Percentiles rank a stretch among this genome's conserved stretches.
Conservation (phyloP, 2,113 vertebrate species). For the Phycodurus eques region DNA sequence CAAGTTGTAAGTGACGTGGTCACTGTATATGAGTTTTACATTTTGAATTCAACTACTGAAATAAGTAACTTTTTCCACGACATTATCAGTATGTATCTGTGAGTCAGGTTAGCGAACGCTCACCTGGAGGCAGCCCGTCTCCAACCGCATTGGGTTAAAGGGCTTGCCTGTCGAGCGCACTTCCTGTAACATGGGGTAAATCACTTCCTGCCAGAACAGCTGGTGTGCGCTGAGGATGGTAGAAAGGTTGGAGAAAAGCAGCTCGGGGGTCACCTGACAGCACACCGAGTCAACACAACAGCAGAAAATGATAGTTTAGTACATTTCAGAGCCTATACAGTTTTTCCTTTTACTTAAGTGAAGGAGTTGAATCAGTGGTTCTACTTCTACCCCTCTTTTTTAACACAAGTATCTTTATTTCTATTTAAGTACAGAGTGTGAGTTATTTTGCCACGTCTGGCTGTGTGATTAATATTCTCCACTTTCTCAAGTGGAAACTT, state of each 20-base stretch:
- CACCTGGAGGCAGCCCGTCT: slow-evolving; percentile 78
- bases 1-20: too few relatives aligned
- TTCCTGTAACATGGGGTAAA: slow-evolving; percentile 73
- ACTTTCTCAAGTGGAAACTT: slow-evolving; percentile 44
- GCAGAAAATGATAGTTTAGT: too few relatives aligned
- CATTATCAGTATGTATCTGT: too few relatives aligned
- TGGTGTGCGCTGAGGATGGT: slow-evolving; percentile 72
- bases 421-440: background rate
- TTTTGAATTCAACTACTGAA: too few relatives aligned
- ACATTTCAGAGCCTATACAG: background rate
- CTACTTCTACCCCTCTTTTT: too few relatives aligned
- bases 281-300: slow-evolving; percentile 6
- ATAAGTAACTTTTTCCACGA: too few relatives aligned
- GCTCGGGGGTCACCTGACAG: slow-evolving; percentile 66
- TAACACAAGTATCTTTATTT: too few relatives aligned
- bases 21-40: too few relatives aligned
- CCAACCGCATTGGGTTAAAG: slow-evolving; percentile 75
- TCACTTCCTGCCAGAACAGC: slow-evolving; percentile 79
- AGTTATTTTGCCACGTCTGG: background rate
- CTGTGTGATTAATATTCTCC: slow-evolving; percentile 50
- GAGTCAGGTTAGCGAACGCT: background rate
- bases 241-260: slow-evolving; percentile 77
- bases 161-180: slow-evolving; percentile 67
- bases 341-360: background rate
- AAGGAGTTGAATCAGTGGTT: too few relatives aligned